Evolutionary conservation across 1,140 invertebrate species (phyloP).

Genomic region (Cylas formicarius): DNA sequence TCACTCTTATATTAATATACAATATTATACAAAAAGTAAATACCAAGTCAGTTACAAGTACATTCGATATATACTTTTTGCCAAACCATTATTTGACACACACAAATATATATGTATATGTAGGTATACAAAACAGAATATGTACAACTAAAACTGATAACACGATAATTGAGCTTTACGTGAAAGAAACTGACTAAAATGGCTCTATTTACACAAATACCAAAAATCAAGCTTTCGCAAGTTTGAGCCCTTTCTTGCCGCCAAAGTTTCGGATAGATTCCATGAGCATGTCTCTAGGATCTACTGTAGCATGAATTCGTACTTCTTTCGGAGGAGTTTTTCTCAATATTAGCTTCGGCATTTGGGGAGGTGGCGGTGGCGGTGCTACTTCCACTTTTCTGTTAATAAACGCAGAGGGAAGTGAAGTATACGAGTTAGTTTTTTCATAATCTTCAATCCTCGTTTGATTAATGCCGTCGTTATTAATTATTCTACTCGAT

Average conservation of each 20-base stretch:
- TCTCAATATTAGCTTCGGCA: constrained; percentile 44
- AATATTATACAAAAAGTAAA: constrained; percentile 9
- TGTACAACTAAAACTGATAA: too few species aligned
- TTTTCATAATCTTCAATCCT: not conserved
- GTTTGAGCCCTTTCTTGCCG: constrained; percentile 49
- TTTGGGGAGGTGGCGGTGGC: constrained; percentile 43
- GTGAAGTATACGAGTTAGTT: constrained; percentile 3
- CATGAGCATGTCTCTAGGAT: constrained; percentile 59
- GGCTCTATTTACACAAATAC: not conserved
- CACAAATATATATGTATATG: too few species aligned
- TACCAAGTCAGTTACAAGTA: too few species aligned
- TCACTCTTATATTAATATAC: too few species aligned
- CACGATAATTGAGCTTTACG: too few species aligned
- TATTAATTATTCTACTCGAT: constrained; percentile 22
- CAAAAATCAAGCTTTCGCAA: constrained; percentile 41
- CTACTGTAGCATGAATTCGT: constrained; percentile 33
- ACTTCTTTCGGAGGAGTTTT: constrained; percentile 25
- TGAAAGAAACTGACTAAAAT: not conserved
- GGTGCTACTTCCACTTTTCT: not conserved
- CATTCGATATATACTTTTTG: too few species aligned
- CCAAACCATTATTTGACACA: too few species aligned
- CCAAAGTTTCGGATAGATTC: constrained; percentile 67
- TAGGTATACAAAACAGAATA: too few species aligned
- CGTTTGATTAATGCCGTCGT: not conserved
- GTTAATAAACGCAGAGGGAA: too few species aligned